Evolutionary conservation across 2,797 vertebrate genomes (phyloP).

Genomic region (Platyrinchus mystaceus): DNA sequence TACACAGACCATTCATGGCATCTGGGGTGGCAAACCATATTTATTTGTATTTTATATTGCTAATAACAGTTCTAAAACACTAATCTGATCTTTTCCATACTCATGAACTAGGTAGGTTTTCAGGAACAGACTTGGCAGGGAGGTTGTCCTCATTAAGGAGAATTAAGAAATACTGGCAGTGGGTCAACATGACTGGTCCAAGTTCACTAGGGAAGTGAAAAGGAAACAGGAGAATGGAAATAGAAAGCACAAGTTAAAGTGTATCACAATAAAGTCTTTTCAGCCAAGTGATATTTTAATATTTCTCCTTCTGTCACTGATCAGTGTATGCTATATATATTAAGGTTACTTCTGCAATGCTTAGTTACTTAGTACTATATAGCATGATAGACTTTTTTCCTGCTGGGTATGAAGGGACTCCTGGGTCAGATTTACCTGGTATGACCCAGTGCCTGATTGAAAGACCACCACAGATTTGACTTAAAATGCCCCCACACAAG

Average conservation of each 20-base stretch:
- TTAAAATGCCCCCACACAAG: background rate
- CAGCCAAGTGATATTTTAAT: background rate
- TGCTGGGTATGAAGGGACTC: background rate
- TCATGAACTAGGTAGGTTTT: background rate
- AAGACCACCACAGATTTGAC: background rate
- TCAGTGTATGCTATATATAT: background rate
- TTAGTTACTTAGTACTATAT: background rate
- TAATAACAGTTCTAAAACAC: background rate
- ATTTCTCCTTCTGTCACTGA: background rate
- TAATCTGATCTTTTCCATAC: background rate
- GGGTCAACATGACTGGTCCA: background rate
- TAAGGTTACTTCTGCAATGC: background rate
- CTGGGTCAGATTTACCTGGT: background rate
- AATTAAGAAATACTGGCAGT: background rate
- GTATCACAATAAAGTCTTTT: background rate
- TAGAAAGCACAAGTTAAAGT: background rate
- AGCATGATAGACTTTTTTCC: background rate
- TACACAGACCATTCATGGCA: background rate
- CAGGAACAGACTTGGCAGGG: background rate
- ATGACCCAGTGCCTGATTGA: background rate
- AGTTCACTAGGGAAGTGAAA: background rate
- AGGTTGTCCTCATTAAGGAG: background rate
- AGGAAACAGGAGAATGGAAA: background rate
- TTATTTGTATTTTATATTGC: background rate
- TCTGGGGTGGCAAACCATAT: background rate